Base-by-base conservation (phyloP, 2,113 vertebrate species). In the Isurus oxyrinchus region DNA sequence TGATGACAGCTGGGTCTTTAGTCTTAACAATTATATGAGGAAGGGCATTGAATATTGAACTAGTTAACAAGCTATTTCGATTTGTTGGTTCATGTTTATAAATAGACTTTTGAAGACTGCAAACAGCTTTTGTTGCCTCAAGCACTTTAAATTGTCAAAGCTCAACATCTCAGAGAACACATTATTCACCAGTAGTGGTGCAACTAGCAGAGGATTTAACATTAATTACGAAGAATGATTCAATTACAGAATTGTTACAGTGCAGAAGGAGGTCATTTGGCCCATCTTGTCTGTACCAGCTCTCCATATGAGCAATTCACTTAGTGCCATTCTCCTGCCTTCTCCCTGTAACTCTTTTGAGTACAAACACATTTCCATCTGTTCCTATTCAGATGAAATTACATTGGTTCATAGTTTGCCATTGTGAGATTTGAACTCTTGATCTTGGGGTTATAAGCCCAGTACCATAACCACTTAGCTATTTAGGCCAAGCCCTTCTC, bases 41-140 rank as follows among this genome's bases (percentile, higher is more conserved):
- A 53, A 88, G 40, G 49, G 7, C 23, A 88, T 2, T 31, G 25
- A 57, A 55, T 88, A 57, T 55, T 88, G 49, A 88, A 88, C 35
- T 61, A 93, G 61, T 93, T 93, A n/a, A 93, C 90, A 63, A 81
- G 79, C 90, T 31, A 61, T 93, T 61, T 93, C 31, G 10, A 40
- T 93, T 93, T 93, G 90, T n/a, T 93, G 35, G 27, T 66, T 94
- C 91, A 94, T 11, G 91, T 94, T 95, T 95, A 95, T 27, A 95
- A 95, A 95, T 57, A 44, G 23, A 53, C 40, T 49, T 67, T 66
- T 95, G 49, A 95, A 95, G 66, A 69, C 23, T 69, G 66, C 94
- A 95, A 69, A 72, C 63, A 95, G 10, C 23, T 72, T 93, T 95
- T 95, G 94, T 95, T 69, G 94, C 94, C 66, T 72, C 44, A 69